Conservation (phyloP, 2,888 invertebrate genomes). For the Dryobota labecula region DNA sequence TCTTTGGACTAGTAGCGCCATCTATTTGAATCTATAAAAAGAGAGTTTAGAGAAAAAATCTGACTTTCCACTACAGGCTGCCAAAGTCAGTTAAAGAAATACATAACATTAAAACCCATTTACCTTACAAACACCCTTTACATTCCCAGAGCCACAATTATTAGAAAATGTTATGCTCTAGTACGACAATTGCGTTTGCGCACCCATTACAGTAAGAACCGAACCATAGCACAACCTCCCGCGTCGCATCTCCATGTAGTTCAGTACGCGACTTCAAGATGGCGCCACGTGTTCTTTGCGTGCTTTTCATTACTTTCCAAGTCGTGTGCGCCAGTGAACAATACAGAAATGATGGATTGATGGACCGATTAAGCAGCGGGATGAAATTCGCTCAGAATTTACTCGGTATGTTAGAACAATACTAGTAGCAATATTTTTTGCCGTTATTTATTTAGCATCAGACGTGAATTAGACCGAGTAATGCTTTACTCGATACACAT, state of each 20-base stretch:
- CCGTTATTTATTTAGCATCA: slow-evolving; percentile 22
- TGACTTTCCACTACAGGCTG: not conserved
- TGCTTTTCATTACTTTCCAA: slow-evolving; percentile 72
- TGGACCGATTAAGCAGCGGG: slow-evolving; percentile 82
- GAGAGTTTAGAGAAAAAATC: not conserved
- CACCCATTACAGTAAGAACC: slow-evolving; percentile 79
- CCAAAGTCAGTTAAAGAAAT: not conserved
- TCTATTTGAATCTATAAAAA: not conserved
- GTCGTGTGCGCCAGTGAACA: slow-evolving; percentile 72
- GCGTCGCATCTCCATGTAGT: slow-evolving; percentile 74
- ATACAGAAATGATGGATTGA: slow-evolving; percentile 77
- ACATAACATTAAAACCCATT: not conserved
- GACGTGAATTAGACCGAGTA: slow-evolving; percentile 34
- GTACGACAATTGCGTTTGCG: slow-evolving; percentile 78
- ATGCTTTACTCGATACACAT: slow-evolving; percentile 33
- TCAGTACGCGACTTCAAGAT: slow-evolving; percentile 76
- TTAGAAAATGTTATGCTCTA: slow-evolving; percentile 79
- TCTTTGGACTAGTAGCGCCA: not conserved
- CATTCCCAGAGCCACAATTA: slow-evolving; percentile 68
- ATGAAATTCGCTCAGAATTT: slow-evolving; percentile 86
- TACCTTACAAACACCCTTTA: slow-evolving; percentile 74
- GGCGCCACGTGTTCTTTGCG: slow-evolving; percentile 78
- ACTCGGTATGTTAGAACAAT: slow-evolving; percentile 77
- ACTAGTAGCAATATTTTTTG: slow-evolving; percentile 16
- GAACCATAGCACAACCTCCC: slow-evolving; percentile 74